phyloP scores from a whole-genome alignment of 1,140 invertebrate genomes.

The Drosophila orosa region DNA sequence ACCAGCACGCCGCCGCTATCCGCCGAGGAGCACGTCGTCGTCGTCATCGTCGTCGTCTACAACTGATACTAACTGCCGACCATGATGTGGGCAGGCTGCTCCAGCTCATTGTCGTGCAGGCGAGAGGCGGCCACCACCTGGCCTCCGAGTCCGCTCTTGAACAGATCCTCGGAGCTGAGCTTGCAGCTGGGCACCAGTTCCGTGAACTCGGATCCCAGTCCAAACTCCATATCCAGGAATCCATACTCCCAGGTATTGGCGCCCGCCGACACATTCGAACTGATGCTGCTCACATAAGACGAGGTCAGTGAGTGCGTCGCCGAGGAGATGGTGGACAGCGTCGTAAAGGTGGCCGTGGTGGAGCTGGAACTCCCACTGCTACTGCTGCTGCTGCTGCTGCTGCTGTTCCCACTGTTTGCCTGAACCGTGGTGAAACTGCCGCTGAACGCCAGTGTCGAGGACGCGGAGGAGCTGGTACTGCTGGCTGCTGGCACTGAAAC shows the following conservation, averaged over 20 bases:
- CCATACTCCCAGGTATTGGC: conserved; percentile 83
- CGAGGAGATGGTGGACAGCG: conserved; percentile 78
- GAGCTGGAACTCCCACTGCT: conserved; percentile 37
- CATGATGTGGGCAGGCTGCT: conserved; percentile 83
- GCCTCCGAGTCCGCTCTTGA: conserved; percentile 84
- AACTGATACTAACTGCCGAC: conserved; percentile 84
- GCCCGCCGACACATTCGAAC: conserved; percentile 62
- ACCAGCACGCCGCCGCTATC: conserved; percentile 57
- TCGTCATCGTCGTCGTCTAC: conserved; percentile 42
- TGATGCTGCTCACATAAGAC: conserved; percentile 78
- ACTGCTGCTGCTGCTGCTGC: conserved; percentile 3
- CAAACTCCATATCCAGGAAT: conserved; percentile 85
- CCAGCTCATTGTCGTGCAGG: conserved; percentile 79
- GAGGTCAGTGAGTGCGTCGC: conserved; percentile 78
- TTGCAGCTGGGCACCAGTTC: conserved; percentile 86
- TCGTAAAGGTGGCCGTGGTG: conserved; percentile 79
- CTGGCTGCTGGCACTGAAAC: conserved; percentile 55
- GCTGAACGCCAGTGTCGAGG: conserved; percentile 67
- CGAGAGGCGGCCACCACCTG: conserved; percentile 57
- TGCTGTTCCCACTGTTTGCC: conserved; percentile 24
- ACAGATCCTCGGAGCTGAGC: conserved; percentile 88
- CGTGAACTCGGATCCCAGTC: conserved; percentile 86
- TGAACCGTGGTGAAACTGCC: conserved; percentile 73
- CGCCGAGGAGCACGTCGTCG: conserved; percentile 9
- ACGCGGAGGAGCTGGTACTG: conserved; percentile 30